Evolutionary conservation across 2,888 invertebrate genomes (phyloP), one percentile per base, ranked within the genome.

Genomic region (Apotomis capreana): DNA sequence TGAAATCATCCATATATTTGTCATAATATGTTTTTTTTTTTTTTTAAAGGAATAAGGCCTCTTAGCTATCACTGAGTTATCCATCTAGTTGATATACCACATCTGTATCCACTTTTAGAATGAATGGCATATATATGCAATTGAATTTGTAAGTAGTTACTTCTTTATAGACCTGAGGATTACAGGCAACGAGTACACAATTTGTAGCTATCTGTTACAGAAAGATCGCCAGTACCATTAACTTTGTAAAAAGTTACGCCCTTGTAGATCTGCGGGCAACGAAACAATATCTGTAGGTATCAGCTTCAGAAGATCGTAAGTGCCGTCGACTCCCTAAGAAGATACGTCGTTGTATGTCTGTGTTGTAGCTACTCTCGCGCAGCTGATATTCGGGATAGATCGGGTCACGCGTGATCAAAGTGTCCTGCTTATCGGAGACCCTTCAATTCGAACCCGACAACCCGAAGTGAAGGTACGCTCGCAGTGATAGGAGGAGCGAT

Each of bases 401-500:
- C 49, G 70, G 70, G 65, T 59, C 62, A 52, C 44, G 15, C 5
- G 15, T 40, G 70, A 70, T 70, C 70, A 70, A 70, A 70, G 70
- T 60, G 49, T 49, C 9, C 65, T 61, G 49, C 55, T 70, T 70
- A 67, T 70, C 65, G 61, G 61, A n/a, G 46, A 49, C 55, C 70
- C 67, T 71, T 40, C 54, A 51, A 67, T 51, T 71, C 49, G 49
- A 65, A 69, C 51, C 26, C 8, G 12, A 40, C 26, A 26, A 51
- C 61, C 61, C 55, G 26, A 40, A 69, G 57, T 69, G 58, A 69
- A 67, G 55, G 46, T 15, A 13, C 6, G 37, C 3, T 5, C 0
- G 10, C 49, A 10, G 49, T 57, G 70, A 49, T 49, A 13, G 4
- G 67, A 8, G 51, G n/a, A 55, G 65, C 65, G 64, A 15, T 54